Evolutionary conservation across 2,113 vertebrate genomes (phyloP), one percentile per base, ranked within the genome.

Genomic region (Elachura formosa): DNA sequence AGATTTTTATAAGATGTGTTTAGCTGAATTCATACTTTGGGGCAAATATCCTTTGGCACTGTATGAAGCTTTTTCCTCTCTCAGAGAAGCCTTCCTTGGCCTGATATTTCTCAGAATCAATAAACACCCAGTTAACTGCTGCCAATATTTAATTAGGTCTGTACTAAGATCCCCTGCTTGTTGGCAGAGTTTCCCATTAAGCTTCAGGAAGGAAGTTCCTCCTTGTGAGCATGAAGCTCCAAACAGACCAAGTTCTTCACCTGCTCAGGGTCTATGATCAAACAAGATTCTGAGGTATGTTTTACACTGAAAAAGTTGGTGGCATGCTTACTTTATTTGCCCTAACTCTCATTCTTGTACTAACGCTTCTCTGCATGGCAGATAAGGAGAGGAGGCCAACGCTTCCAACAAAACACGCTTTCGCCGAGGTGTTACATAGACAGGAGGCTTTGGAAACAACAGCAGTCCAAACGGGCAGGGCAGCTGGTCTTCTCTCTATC

Each of bases 161-260:
- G 2, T 12, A 52, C 40, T 24, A 28, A 46, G 63, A 64, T 78
- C 66, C 78, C 49, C 46, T 33, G 58, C 74, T 54, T 38, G 24
- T 41, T 73, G 81, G 43, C 74, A 68, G 28, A 22, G 41, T 78
- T 87, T 87, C 55, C 80, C 85, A 76, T 55, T 72, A 62, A 54
- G 46, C 36, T 75, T 83, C 69, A 90, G 88, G 81, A 91, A 95
- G 89, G 82, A 94, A 93, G 59, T 19, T 62, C 75, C 54, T 84
- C 51, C 46, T 55, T 79, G 82, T 77, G 86, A 90, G 86, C 61
- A 63, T 6, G 0, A 74, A 80, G 56, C 33, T 88, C 34, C 76
- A 52, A 85, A 63, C 0, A 84, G 55, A 87, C 38, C 23, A 15
- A 41, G 28, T 24, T 26, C 52, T 84, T 54, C 71, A 90, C 73